These are phyloP conservation scores for Microtus agrestis DNA, from an alignment of 2,797 vertebrate species.

Conservation along the genomic window DNA sequence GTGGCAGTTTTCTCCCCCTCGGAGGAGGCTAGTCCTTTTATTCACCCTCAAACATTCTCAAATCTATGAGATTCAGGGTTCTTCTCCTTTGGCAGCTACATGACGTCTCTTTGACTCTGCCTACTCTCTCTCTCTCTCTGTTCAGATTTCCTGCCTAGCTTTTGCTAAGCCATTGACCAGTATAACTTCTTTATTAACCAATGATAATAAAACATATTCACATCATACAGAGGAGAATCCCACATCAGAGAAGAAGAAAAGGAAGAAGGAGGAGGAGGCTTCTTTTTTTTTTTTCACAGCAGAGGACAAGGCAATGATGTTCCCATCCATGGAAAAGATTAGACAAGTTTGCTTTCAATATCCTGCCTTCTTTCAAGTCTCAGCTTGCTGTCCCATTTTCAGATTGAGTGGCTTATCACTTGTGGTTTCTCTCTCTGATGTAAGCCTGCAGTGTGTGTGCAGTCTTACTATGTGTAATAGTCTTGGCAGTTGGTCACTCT, in stretches of 20 bases:
- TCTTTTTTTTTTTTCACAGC: not conserved
- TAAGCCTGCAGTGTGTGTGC: not conserved
- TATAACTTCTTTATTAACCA: too few relatives aligned
- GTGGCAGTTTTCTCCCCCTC: not conserved
- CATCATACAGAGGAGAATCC: too few relatives aligned
- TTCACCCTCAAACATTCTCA: constrained; percentile 30
- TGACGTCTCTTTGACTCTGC: too few relatives aligned
- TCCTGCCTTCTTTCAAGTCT: not conserved
- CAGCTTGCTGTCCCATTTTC: not conserved
- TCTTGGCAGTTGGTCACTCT: not conserved
- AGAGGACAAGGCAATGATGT: not conserved
- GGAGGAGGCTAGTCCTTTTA: not conserved
- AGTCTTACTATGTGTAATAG: not conserved
- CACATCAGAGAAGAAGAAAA: not conserved
- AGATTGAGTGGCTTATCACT: not conserved
- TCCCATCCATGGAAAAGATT: not conserved
- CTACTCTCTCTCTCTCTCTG: too few relatives aligned
- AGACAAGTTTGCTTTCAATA: not conserved
- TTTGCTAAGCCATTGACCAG: too few relatives aligned
- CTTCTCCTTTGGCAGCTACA: too few relatives aligned
- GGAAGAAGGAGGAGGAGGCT: not conserved
- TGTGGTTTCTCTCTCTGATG: not conserved
- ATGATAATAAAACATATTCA: too few relatives aligned
- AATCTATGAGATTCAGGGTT: not conserved
- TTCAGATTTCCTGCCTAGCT: too few relatives aligned